Evolutionary conservation across 64 coral and sea anemone species (phyloP), one percentile per base, ranked within the genome.

Genomic region (Montipora foliosa): DNA sequence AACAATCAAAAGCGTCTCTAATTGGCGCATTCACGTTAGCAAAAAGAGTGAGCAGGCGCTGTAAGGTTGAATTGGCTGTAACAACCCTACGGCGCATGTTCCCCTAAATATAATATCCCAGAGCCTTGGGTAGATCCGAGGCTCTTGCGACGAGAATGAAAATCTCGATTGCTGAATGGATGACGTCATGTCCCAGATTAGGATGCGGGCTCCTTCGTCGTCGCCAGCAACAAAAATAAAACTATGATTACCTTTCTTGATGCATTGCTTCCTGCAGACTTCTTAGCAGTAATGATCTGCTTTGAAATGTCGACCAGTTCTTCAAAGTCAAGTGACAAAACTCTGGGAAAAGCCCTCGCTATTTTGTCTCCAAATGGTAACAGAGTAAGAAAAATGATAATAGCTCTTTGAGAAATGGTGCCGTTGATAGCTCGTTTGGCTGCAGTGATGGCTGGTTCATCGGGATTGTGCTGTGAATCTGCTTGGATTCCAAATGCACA

Each of bases 401-500:
- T 16, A 3, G 14, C 25, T 19, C 52, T 80, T 44, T 51, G 74
- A 4, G 82, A 74, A 53, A 51, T 49, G 83, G 45, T 83, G 4
- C 78, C 78, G 29, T 83, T 83, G 62, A 91, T 75, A 6, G 51
- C 64, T 72, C 37, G 16, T 5, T 59, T 80, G 21, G 90, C 90
- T 47, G 72, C 74, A 50, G 72, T 52, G 29, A 89, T 89, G 11
- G 74, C 72, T 11, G 73, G 87, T 20, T 77, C 87, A 76, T 89
- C 58, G 3, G 87, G 87, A 55, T 89, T 89, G 72, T 89, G 77
- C 46, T 89, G 87, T 50, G 25, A 50, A 75, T 89, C 87, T 24
- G 87, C 22, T 78, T 89, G 48, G 14, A 89, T 64, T 50, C 87
- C 87, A 78, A 89, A 89, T 76, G 87, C 87, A 57, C 29, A 62